These are phyloP conservation scores for Rotaria socialis DNA, from an alignment of 2,888 invertebrate species.

Conservation along the genomic window DNA sequence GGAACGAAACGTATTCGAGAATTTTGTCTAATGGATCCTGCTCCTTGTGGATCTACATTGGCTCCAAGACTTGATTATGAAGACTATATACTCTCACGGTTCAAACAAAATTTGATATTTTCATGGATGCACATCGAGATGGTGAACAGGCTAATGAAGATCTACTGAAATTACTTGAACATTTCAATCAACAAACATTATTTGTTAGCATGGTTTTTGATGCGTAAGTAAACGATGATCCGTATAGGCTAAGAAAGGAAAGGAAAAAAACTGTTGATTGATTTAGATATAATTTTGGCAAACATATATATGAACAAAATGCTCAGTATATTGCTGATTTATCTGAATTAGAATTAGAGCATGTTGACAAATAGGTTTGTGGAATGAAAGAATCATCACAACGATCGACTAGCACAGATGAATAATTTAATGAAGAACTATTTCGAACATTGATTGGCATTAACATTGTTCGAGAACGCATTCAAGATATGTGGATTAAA, in stretches of 20 bases:
- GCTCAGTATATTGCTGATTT: not conserved
- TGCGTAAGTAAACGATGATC: too few species aligned
- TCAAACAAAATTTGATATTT: not conserved
- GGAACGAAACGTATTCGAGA: not conserved
- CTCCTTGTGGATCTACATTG: not conserved
- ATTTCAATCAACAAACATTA: not conserved
- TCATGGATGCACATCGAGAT: not conserved
- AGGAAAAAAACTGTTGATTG: too few species aligned
- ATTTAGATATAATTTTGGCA: not conserved
- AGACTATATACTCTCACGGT: not conserved
- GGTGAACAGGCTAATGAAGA: not conserved
- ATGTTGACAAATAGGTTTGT: not conserved
- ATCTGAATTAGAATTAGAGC: not conserved
- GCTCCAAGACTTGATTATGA: not conserved
- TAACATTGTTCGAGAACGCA: not conserved
- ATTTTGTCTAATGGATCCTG: not conserved
- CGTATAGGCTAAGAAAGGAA: too few species aligned
- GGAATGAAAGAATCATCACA: not conserved
- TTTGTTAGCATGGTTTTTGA: not conserved
- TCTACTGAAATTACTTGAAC: not conserved
- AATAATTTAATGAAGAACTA: too few species aligned
- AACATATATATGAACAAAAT: not conserved
- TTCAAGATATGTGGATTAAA: not conserved
- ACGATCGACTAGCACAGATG: rapidly evolving
- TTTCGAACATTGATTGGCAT: not conserved